These are phyloP conservation scores for Cavia porcellus DNA, from an alignment of 2,113 vertebrate genomes.

Conservation along the genomic window DNA sequence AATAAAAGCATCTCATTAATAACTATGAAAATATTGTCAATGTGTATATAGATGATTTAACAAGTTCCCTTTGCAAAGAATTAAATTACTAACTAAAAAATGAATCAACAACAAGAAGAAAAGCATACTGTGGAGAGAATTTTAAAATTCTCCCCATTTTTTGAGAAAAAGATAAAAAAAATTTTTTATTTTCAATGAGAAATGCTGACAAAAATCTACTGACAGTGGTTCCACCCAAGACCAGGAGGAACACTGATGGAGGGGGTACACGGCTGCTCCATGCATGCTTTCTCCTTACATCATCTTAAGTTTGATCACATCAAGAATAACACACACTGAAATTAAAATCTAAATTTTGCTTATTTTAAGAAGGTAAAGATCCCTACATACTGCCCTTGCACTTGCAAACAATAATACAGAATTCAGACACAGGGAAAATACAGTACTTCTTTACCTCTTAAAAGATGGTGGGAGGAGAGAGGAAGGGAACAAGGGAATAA, in stretches of 20 bases:
- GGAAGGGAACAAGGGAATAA: not conserved
- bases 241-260: not conserved
- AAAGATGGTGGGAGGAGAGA: not conserved
- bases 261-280: not conserved
- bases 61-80: conserved; percentile 33
- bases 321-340: not conserved
- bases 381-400: not conserved
- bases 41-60: conserved; percentile 32
- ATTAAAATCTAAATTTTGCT: not conserved
- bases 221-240: not conserved
- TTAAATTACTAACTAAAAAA: conserved; percentile 13
- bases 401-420: not conserved
- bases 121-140: not conserved
- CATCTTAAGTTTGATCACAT: conserved; percentile 17
- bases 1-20: not conserved
- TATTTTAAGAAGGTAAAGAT: conserved; percentile 25
- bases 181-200: conserved; percentile 27
- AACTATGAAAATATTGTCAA: conserved; percentile 34
- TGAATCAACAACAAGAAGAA: conserved; percentile 9
- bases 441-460: not conserved
- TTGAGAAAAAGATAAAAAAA: not conserved
- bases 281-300: not conserved
- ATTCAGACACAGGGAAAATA: conserved; percentile 2
- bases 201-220: not conserved
- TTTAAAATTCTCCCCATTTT: not conserved